Percentiles rank a stretch among this genome's conserved stretches.
These are phyloP conservation scores for Pseudomyrmex concolor DNA, from an alignment of 1,140 invertebrate species.

Conservation along the genomic window DNA sequence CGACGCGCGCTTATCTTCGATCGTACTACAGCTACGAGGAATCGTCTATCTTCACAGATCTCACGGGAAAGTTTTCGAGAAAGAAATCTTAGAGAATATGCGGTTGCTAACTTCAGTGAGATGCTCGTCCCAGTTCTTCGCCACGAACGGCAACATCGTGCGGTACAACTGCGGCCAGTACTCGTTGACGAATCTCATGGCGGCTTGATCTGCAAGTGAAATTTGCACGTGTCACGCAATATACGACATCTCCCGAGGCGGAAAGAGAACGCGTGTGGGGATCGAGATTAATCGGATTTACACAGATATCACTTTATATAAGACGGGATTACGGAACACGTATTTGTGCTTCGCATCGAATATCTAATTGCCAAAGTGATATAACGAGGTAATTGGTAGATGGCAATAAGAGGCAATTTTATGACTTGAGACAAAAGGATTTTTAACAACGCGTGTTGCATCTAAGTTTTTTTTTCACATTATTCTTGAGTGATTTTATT, in stretches of 20 bases:
- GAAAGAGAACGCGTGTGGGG: neutral
- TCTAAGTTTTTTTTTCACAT: neutral
- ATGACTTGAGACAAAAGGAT: neutral
- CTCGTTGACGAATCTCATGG: constrained; percentile 85
- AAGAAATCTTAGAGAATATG: constrained; percentile 80
- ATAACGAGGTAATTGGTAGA: neutral
- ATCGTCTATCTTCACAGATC: neutral
- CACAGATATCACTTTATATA: neutral
- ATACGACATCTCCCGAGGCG: neutral
- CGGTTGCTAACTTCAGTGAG: constrained; percentile 75
- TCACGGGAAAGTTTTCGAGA: constrained; percentile 81
- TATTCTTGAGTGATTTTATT: neutral
- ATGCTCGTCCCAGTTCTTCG: constrained; percentile 84
- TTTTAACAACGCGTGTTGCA: neutral
- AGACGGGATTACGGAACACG: neutral
- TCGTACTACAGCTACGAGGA: neutral
- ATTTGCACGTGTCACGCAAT: neutral
- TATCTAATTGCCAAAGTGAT: constrained; percentile 32
- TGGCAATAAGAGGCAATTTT: constrained; percentile 6
- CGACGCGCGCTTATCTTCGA: neutral
- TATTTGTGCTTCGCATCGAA: neutral
- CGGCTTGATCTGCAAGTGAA: constrained; percentile 83
- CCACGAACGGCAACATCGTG: constrained; percentile 85
- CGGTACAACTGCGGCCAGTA: constrained; percentile 87
- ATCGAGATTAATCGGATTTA: neutral